Evolutionary conservation across 2,113 vertebrate species (phyloP), one percentile per base, ranked within the genome.

Genomic region (Verasper variegatus): DNA sequence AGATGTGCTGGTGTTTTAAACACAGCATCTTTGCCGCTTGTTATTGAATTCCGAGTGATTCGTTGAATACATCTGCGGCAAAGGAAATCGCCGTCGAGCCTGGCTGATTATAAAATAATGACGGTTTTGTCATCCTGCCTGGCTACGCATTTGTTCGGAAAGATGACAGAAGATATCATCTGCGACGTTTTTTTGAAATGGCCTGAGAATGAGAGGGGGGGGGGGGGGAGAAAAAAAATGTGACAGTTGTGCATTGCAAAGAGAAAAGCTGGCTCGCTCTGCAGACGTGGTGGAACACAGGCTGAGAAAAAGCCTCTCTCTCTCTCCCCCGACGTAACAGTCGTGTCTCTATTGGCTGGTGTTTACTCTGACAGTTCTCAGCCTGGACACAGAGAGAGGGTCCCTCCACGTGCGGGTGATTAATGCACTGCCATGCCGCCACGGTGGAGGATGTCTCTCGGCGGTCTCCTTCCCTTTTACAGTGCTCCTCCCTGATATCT

Each of bases 401-500:
- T 86, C 85, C 78, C 62, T 18, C 80, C 79, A 18, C 64, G 51
- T 54, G 51, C 51, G 0, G 63, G 88, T 92, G 92, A 94, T 92
- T 91, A 90, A 91, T 76, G 57, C 89, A 89, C 80, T 83, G 85
- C 89, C 81, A 83, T 20, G 71, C 80, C 58, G 35, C 85, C 78
- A 42, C 68, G 78, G 77, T 58, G 64, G 88, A 84, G 74, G 86
- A 90, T 91, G 88, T 87, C 90, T 91, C 88, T 85, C 76, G 66
- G 88, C 78, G 60, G 78, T 86, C 86, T 81, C 71, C 81, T 71
- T 87, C 77, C 63, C 71, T 27, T 84, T 87, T 87, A 73, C 89
- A 82, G 81, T 82, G 66, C 89, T 90, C 85, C 91, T 90, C 92
- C 83, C 94, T 93, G 93, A 94, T 94, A 93, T 93, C 90, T 91